Percentiles rank a stretch among this genome's conserved stretches.
Conservation (phyloP, 2,888 invertebrate species). For the Pachydiplax longipennis region DNA sequence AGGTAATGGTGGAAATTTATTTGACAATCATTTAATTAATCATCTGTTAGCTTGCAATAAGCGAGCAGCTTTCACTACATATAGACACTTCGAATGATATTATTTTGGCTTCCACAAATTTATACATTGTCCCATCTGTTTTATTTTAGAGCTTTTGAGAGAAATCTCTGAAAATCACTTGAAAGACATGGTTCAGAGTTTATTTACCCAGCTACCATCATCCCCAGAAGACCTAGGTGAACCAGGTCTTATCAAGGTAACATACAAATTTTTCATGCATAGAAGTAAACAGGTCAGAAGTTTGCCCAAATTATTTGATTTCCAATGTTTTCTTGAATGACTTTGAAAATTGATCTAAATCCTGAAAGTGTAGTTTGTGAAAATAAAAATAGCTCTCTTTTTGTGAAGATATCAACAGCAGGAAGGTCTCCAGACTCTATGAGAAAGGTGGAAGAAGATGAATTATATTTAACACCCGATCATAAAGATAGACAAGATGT, state of each 20-base stretch:
- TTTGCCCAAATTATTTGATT: not conserved
- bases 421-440: constrained; percentile 53
- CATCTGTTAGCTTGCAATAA: too few relatives aligned
- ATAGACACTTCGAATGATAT: not conserved
- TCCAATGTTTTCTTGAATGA: too few relatives aligned
- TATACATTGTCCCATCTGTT: too few relatives aligned
- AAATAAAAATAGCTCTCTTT: too few relatives aligned
- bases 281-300: constrained; percentile 41
- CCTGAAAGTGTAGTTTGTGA: too few relatives aligned
- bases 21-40: too few relatives aligned
- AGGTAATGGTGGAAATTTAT: too few relatives aligned
- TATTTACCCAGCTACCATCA: constrained; percentile 91
- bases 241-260: constrained; percentile 59
- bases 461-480: constrained; percentile 49
- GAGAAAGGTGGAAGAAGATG: constrained; percentile 28
- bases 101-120: too few relatives aligned
- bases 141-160: constrained; percentile 78
- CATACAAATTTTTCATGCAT: not conserved
- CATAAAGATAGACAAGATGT: constrained; percentile 48
- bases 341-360: too few relatives aligned
- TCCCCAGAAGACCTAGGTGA: constrained; percentile 78
- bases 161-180: constrained; percentile 95
- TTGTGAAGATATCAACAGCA: too few relatives aligned
- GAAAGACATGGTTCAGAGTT: constrained; percentile 94
- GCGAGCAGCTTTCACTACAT: constrained; percentile 35